These are phyloP conservation scores for Acleris holmiana DNA, from an alignment of 2,888 invertebrate species.

Conservation along the genomic window DNA sequence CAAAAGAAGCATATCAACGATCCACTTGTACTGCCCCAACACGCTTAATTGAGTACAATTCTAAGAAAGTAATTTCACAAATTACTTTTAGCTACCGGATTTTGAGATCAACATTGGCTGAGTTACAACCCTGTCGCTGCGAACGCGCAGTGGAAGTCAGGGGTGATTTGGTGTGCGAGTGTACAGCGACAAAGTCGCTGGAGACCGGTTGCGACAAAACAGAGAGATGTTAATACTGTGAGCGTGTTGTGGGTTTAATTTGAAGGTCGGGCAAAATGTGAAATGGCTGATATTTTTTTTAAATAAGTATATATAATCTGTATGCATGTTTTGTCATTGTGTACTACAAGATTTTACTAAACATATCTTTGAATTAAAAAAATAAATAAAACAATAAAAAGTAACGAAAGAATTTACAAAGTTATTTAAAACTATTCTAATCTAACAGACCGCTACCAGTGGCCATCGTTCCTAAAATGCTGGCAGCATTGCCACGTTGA, in stretches of 20 bases:
- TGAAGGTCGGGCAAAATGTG: conserved; percentile 62
- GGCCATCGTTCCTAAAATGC: no score
- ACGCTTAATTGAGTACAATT: conserved; percentile 79
- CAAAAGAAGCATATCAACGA: conserved; percentile 46
- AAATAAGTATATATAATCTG: no score
- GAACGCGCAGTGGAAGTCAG: conserved; percentile 22
- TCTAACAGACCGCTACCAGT: no score
- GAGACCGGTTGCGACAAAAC: conserved; percentile 63
- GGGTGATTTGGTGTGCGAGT: conserved; percentile 2
- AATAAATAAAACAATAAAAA: no score
- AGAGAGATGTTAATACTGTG: conserved; percentile 47
- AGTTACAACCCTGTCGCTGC: conserved; percentile 60
- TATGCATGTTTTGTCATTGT: no score
- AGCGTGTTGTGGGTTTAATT: conserved; percentile 50
- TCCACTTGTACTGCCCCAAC: conserved; percentile 46
- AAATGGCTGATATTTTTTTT: conserved; percentile 50
- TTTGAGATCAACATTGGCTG: conserved; percentile 69
- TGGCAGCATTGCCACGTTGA: no score
- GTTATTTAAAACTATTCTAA: no score
- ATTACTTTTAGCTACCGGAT: conserved; percentile 83
- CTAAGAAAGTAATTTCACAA: conserved; percentile 85
- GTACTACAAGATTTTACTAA: no score
- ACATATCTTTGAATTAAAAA: no score
- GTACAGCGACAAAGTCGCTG: conserved; percentile 62
- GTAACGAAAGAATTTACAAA: no score